Base-by-base conservation (phyloP, 2,113 vertebrate species). In the Sebastes schlegelii region DNA sequence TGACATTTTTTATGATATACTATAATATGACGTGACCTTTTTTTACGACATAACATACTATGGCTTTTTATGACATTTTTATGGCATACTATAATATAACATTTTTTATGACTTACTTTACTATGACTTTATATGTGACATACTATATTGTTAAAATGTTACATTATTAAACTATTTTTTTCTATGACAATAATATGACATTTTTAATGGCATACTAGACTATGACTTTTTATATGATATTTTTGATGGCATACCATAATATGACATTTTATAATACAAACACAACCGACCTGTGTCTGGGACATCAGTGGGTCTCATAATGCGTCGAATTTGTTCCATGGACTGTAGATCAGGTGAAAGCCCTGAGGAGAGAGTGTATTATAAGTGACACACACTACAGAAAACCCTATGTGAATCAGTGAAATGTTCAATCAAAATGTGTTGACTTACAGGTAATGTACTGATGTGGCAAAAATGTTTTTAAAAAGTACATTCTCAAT, bases 251-350 rank as follows among this genome's bases (percentile, higher is more conserved):
- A 57, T n/a, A 21, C n/a, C 4, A 57, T 57, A 11, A 19, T 57
- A 57, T 34, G 34, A 34, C 34, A 34, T 34, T 34, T 34, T 34
- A 34, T 34, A 34, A 34, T 34, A 34, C 34, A 69, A 54, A 83
- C 17, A 40, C 1, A 45, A 62, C 88, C 86, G 52, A 98, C 98
- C 98, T 95, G 97, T 98, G 89, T 99, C 98, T 85, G 98, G 98
- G 83, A 99, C 97, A 91, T 98, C 98, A 79, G 97, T 99, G 82
- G 98, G 98, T 93, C 98, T 97, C 98, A 98, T 99, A 85, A 99
- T 98, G 94, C 97, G 97, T 74, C 98, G 95, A 71, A 99, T 98
- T 90, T 99, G 97, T 84, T 98, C 97, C 97, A 99, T 99, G 81
- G 97, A 98, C 74, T 99, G 97, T 57, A 99, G 95, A 91, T 99